These are phyloP conservation scores for Plutomurus gul DNA, from an alignment of 1,140 invertebrate genomes.

Conservation along the genomic window DNA sequence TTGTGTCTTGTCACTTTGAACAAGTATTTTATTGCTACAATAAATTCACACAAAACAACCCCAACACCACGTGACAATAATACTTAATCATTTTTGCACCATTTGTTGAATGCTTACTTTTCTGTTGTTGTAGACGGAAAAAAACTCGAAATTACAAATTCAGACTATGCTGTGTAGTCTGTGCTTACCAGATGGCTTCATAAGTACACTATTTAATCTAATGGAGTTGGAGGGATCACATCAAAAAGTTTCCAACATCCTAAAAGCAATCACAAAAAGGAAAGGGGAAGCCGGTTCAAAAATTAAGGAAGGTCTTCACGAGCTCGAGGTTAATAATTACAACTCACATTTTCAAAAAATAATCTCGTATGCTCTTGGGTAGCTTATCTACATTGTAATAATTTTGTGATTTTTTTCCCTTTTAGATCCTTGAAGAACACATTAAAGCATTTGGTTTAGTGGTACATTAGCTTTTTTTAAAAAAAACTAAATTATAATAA, in stretches of 20 bases:
- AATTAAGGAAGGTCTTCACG: constrained; percentile 68
- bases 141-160: constrained; percentile 70
- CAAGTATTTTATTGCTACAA: no score
- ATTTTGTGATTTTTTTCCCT: not conserved
- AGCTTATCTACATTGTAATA: no score
- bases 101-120: no score
- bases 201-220: constrained; percentile 70
- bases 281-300: constrained; percentile 66
- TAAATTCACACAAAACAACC: no score
- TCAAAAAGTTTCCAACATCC: constrained; percentile 66
- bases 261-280: constrained; percentile 64
- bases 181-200: constrained; percentile 71
- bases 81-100: no score
- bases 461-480: constrained; percentile 52
- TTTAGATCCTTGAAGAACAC: not conserved
- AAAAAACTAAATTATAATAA: constrained; percentile 30
- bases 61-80: no score
- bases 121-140: constrained; percentile 60
- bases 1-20: not conserved
- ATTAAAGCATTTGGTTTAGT: not conserved
- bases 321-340: not conserved
- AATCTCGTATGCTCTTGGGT: no score
- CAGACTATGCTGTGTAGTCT: constrained; percentile 72
- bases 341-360: not conserved
- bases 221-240: constrained; percentile 73